Evolutionary conservation across 2,113 vertebrate species (phyloP).

Genomic region (Sminthopsis crassicaudata): DNA sequence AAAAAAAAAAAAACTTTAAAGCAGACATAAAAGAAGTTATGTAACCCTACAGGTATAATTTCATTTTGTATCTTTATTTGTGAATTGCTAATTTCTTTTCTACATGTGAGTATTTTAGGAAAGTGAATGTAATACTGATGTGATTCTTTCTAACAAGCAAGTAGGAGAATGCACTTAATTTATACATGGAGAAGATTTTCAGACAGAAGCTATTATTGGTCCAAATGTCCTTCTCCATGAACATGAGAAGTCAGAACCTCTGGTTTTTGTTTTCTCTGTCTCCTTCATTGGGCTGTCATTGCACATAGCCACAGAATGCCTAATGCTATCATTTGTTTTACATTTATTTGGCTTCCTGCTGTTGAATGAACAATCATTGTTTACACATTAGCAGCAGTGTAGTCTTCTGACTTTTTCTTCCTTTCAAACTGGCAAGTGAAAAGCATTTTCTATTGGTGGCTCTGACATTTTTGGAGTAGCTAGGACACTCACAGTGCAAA

Average conservation of each 20-base stretch:
- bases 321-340: constrained; percentile 66
- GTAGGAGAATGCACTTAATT: constrained; percentile 35
- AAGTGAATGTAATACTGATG: not conserved
- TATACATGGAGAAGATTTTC: constrained; percentile 29
- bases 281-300: constrained; percentile 39
- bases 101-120: not conserved
- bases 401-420: constrained; percentile 80
- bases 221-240: constrained; percentile 37
- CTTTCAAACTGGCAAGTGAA: constrained; percentile 80
- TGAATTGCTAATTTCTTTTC: not conserved
- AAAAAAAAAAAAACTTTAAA: not conserved
- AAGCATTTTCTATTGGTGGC: constrained; percentile 81
- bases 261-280: constrained; percentile 53
- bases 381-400: constrained; percentile 81
- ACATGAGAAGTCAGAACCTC: not conserved
- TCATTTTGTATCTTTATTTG: constrained; percentile 22
- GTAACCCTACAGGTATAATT: constrained; percentile 7
- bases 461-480: constrained; percentile 86
- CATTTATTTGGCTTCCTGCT: constrained; percentile 77
- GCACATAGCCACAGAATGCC: constrained; percentile 44
- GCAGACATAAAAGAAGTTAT: not conserved
- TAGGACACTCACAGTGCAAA: constrained; percentile 84
- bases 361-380: constrained; percentile 83
- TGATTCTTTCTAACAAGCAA: constrained; percentile 26
- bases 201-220: constrained; percentile 14